Base-by-base conservation (phyloP, 2,888 invertebrate genomes). In the Zootermopsis nevadensis region DNA sequence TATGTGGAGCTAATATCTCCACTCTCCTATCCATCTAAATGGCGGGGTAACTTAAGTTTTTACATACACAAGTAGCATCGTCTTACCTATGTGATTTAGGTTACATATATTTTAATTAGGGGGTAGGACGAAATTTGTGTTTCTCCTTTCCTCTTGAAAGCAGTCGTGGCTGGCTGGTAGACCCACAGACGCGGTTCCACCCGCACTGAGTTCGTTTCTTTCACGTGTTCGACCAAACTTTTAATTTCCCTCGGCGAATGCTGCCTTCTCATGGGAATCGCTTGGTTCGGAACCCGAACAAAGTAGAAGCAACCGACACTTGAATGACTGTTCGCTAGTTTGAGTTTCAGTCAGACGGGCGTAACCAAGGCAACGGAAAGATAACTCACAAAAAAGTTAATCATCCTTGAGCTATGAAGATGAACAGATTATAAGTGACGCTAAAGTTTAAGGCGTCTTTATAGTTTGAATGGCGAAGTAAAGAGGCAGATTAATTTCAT, bases 221-320 rank as follows among this genome's bases (percentile, higher is more conserved):
- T 74, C 38, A 2, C 74, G n/a, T 74, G 74, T 35, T 74, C 74
- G 42, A 42, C 74, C 42, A 74, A 74, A 74, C 74, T 74, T 74
- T 74, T 74, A 74, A 74, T 74, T 74, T 74, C 74, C 74, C 74
- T 38, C n/a, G 74, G 74, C 74, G 74, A 74, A 38, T n/a, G 74
- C 12, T 24, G 33, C 4, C 19, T 12, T 33, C 35, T 38, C 38
- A 74, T 24, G 35, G 22, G 74, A 74, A 42, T n/a, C 74, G 69
- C 69, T 69, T 69, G 74, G 74, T 74, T 74, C 74, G 74, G 35
- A 38, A 27, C 74, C 74, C 74, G 74, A 74, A 74, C 24, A 74
- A 74, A n/a, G 24, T 74, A 38, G 74, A 38, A 2, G 24, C 38
- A 74, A 42, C 35, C 22, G 24, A 74, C 74, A 74, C 38, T 22